These are phyloP conservation scores for Leuciscus idus DNA, from an alignment of 2,113 vertebrate species.

Conservation along the genomic window DNA sequence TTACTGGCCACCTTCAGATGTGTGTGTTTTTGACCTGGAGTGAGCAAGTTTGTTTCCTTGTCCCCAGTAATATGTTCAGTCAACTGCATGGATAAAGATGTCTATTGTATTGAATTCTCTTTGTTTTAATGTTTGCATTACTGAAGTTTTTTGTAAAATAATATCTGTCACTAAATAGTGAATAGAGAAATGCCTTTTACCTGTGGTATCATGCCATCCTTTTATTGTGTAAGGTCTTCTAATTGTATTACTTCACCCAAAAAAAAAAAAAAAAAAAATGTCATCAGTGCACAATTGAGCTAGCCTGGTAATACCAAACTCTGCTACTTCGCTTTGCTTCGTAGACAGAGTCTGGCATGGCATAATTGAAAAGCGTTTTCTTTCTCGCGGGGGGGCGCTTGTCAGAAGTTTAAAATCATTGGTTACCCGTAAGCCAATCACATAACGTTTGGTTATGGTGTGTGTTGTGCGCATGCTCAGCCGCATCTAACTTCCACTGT, in stretches of 20 bases:
- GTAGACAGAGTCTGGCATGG: no score
- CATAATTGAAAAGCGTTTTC: no score
- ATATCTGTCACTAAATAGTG: no score
- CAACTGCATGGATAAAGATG: background rate
- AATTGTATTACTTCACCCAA: background rate
- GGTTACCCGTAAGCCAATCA: no score
- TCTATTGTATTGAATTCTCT: background rate
- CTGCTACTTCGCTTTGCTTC: no score
- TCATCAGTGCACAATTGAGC: background rate
- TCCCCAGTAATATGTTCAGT: background rate
- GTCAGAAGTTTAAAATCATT: no score
- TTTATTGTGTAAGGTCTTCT: background rate
- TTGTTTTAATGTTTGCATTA: background rate
- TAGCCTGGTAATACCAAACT: no score
- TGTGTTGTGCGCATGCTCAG: no score
- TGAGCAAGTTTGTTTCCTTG: background rate
- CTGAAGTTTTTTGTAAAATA: no score
- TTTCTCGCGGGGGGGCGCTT: no score
- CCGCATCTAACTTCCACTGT: no score
- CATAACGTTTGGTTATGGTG: no score
- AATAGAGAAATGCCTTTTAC: background rate
- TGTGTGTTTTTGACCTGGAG: background rate
- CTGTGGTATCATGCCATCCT: background rate
- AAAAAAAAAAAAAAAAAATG: background rate
- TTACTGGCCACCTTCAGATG: slow-evolving; percentile 16